Conservation (phyloP, 1,140 invertebrate species). For the Rhopalosiphum padi region DNA sequence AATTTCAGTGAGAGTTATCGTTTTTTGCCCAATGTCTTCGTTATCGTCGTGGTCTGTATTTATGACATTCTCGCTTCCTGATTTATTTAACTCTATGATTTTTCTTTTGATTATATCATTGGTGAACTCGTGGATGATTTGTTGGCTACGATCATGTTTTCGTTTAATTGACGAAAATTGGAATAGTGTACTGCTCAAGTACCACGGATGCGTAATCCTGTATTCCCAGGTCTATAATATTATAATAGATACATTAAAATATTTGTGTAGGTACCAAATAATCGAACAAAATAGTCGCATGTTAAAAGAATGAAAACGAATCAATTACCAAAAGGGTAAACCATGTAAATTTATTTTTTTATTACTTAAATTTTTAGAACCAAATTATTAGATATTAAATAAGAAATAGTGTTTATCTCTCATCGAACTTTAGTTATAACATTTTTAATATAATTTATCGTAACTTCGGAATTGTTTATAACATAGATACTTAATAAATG, state of each 20-base stretch:
- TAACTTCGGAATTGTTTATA: no score
- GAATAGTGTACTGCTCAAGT: not conserved
- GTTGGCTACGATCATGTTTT: slow-evolving; percentile 2
- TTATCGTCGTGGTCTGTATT: not conserved
- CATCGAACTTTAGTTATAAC: no score
- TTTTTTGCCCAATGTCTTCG: not conserved
- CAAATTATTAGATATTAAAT: no score
- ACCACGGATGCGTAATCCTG: slow-evolving; percentile 17
- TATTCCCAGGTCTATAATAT: slow-evolving; percentile 26
- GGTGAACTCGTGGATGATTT: slow-evolving; percentile 11
- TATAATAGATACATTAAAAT: not conserved
- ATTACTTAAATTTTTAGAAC: no score
- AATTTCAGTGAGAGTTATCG: not conserved
- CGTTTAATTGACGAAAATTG: not conserved
- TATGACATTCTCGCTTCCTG: not conserved
- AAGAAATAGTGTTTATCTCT: no score
- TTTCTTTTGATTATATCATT: not conserved
- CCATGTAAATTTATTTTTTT: no score
- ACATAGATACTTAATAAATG: no score
- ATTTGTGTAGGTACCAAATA: not conserved
- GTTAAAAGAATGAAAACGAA: no score
- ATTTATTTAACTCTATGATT: not conserved
- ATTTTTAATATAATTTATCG: no score
- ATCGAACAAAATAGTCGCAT: no score
- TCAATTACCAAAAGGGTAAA: no score